Evolutionary conservation across 1,140 invertebrate species (phyloP).

Genomic region (Pachypeltis micranthus): DNA sequence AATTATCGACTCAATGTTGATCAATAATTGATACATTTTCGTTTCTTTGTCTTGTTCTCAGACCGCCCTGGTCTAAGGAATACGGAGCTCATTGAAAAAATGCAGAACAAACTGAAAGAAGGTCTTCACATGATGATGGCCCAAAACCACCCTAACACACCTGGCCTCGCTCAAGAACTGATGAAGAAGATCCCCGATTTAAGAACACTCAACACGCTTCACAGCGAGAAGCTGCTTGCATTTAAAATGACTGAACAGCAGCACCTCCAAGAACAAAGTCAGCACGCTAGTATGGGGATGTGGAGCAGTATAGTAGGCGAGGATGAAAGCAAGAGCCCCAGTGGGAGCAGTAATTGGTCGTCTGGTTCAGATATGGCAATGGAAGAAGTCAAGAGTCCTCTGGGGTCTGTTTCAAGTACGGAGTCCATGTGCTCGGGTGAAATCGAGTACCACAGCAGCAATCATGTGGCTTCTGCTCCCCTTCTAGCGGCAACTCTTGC

Average conservation of each 20-base stretch:
- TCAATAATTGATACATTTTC: neutral
- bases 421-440: conserved; percentile 59
- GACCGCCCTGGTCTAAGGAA: conserved; percentile 85
- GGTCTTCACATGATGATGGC: conserved; percentile 74
- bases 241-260: conserved; percentile 84
- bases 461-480: conserved; percentile 48
- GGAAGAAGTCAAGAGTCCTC: conserved; percentile 67
- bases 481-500: conserved; percentile 64
- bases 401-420: conserved; percentile 74
- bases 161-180: conserved; percentile 69
- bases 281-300: conserved; percentile 43
- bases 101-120: conserved; percentile 76
- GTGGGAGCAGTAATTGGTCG: conserved; percentile 50
- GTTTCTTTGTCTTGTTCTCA: conserved; percentile 30
- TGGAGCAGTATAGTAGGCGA: conserved; percentile 33
- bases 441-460: conserved; percentile 37
- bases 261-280: conserved; percentile 44
- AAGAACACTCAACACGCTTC: conserved; percentile 85
- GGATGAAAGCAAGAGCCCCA: conserved; percentile 40
- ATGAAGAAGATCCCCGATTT: conserved; percentile 91
- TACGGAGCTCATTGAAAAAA: conserved; percentile 78
- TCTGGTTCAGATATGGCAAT: conserved; percentile 52
- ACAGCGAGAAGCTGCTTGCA: conserved; percentile 88
- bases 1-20: no score
- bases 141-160: conserved; percentile 71